phyloP scores from a whole-genome alignment of 2,888 invertebrate genomes.

The Ashinkailepas kermadecensis region DNA sequence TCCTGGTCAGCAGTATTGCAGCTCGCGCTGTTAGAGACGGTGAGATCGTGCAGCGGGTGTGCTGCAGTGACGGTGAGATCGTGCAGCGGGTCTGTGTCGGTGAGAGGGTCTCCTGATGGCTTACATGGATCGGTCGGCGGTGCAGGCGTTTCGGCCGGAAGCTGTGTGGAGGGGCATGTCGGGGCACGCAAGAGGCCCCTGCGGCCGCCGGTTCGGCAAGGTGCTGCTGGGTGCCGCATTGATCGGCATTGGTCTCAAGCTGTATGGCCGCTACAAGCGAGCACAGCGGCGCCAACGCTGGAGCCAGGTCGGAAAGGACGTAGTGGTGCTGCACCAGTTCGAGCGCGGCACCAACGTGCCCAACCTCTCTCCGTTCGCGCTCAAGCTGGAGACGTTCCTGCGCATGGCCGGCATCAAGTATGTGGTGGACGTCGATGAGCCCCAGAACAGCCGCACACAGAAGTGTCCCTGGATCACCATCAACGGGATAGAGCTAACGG shows the following conservation, averaged over 20 bases:
- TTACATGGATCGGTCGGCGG: too few relatives aligned
- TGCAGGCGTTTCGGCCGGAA: too few relatives aligned
- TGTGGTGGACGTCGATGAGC: constrained; percentile 16
- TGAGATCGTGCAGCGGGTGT: too few relatives aligned
- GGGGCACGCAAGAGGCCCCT: too few relatives aligned
- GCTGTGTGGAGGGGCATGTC: constrained; percentile 30
- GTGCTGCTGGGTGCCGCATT: not conserved
- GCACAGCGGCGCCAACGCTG: not conserved
- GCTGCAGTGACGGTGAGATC: too few relatives aligned
- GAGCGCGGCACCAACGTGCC: not conserved
- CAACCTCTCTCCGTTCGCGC: constrained; percentile 17
- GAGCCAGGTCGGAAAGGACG: constrained; percentile 16
- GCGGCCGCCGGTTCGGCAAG: too few relatives aligned
- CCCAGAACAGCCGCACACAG: constrained; percentile 38
- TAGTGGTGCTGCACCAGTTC: constrained; percentile 22
- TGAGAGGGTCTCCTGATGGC: too few relatives aligned
- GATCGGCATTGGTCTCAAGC: not conserved
- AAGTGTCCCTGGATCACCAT: constrained; percentile 43
- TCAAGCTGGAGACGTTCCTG: constrained; percentile 17
- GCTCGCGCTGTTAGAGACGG: too few relatives aligned
- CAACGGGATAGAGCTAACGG: constrained; percentile 40
- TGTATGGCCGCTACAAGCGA: not conserved
- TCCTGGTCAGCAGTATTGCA: too few relatives aligned
- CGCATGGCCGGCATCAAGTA: constrained; percentile 20
- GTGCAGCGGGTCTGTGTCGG: too few relatives aligned